A percentile compares a stretch with the other conserved stretches of the same genome.
Conservation (phyloP, 2,888 invertebrate species). For the Bimastos eiseni region DNA sequence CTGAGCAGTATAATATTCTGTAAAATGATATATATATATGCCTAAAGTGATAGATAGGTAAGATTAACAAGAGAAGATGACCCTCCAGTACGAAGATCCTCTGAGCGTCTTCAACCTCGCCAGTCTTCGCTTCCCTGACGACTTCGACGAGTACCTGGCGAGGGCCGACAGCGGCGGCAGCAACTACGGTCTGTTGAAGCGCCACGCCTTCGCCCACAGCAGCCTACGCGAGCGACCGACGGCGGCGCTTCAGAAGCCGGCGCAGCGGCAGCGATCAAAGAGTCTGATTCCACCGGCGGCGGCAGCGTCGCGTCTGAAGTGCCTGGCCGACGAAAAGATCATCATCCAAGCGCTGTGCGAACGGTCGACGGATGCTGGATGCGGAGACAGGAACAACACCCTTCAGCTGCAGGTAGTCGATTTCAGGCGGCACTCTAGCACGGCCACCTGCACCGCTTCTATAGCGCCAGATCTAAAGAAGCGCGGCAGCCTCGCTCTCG, state of each 20-base stretch:
- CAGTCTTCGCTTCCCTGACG: slow-evolving; percentile 29
- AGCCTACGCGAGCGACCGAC: slow-evolving; percentile 29
- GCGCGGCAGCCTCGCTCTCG: background rate
- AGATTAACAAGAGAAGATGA: background rate
- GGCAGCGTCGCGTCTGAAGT: background rate
- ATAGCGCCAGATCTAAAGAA: background rate
- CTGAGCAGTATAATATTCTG: too few relatives aligned
- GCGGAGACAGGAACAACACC: background rate
- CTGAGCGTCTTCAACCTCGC: slow-evolving; percentile 24
- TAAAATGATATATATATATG: too few relatives aligned
- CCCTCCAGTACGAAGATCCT: background rate
- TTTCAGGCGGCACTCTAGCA: slow-evolving; percentile 35
- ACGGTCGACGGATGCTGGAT: background rate
- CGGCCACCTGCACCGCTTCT: background rate
- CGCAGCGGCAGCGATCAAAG: slow-evolving; percentile 18
- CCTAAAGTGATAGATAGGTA: background rate
- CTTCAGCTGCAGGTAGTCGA: slow-evolving; percentile 27
- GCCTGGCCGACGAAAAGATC: slow-evolving; percentile 10
- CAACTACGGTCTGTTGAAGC: slow-evolving; percentile 41
- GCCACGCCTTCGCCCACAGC: slow-evolving; percentile 32
- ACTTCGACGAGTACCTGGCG: slow-evolving; percentile 41
- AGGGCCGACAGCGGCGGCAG: slow-evolving; percentile 43
- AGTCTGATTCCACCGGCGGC: slow-evolving; percentile 21
- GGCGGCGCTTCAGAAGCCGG: background rate
- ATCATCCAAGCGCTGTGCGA: background rate